A percentile compares a stretch with the other conserved stretches of the same genome.
Evolutionary conservation across 2,888 invertebrate genomes (phyloP).

Genomic region (Lamproptera curius): DNA sequence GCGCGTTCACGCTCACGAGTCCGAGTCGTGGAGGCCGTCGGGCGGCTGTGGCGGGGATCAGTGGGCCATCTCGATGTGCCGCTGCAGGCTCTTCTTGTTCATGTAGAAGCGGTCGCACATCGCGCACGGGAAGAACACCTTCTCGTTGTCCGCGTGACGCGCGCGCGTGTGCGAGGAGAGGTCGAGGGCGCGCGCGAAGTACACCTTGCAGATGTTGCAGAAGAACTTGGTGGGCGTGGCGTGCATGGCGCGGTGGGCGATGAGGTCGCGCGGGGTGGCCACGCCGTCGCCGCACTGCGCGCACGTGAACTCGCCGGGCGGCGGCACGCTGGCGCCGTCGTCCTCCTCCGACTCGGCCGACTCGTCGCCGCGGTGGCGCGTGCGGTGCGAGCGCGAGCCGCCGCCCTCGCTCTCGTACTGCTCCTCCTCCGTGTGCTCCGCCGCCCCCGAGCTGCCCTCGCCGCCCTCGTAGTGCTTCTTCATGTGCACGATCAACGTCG

Average conservation of each 20-base stretch:
- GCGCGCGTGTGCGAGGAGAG: constrained; percentile 70
- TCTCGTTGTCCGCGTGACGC: constrained; percentile 71
- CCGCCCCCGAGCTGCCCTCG: constrained; percentile 47
- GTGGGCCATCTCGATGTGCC: constrained; percentile 76
- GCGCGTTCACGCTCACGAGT: neutral
- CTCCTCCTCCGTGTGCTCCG: constrained; percentile 51
- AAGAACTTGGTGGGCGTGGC: constrained; percentile 70
- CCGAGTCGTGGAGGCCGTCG: neutral
- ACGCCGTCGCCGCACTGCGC: constrained; percentile 77
- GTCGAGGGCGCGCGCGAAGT: constrained; percentile 66
- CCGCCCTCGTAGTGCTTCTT: constrained; percentile 76
- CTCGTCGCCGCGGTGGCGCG: constrained; percentile 75
- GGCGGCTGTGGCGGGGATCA: constrained; percentile 37
- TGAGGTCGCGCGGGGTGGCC: constrained; percentile 71
- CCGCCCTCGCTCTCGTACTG: constrained; percentile 76
- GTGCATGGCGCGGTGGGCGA: constrained; percentile 77
- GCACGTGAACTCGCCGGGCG: constrained; percentile 73
- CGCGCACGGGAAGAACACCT: constrained; percentile 77
- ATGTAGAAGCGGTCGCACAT: constrained; percentile 78
- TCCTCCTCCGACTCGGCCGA: constrained; percentile 46
- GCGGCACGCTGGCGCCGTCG: constrained; percentile 46
- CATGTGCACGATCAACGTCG: constrained; percentile 81
- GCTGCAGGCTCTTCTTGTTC: constrained; percentile 73
- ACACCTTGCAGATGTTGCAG: constrained; percentile 79
- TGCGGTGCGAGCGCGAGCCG: constrained; percentile 77